phyloP scores from a whole-genome alignment of 2,888 invertebrate species.

The Argyresthia goedartella region DNA sequence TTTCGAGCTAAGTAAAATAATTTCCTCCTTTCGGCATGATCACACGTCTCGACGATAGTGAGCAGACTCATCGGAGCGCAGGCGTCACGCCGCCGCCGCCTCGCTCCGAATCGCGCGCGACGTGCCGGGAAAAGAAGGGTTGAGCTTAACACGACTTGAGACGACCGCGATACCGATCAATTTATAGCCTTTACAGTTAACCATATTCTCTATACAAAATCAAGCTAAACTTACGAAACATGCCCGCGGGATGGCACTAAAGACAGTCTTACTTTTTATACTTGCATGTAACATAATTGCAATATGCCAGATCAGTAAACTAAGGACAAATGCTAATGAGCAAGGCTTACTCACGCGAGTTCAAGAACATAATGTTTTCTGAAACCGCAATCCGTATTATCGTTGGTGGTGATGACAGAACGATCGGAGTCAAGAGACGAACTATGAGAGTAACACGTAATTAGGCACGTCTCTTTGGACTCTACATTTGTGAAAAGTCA shows the following conservation, averaged over 20 bases:
- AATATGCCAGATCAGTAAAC: not conserved
- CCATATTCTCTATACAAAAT: slow-evolving; percentile 10
- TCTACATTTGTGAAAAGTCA: not conserved
- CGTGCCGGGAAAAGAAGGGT: slow-evolving; percentile 45
- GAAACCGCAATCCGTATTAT: slow-evolving; percentile 14
- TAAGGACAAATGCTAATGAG: not conserved
- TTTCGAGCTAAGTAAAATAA: slow-evolving; percentile 8
- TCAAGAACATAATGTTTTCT: slow-evolving; percentile 1
- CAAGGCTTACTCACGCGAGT: not conserved
- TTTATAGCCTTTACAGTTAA: slow-evolving; percentile 33
- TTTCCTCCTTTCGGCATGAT: slow-evolving; percentile 28
- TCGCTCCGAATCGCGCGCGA: not conserved
- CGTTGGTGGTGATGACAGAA: slow-evolving; percentile 14
- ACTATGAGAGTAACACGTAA: slow-evolving; percentile 17
- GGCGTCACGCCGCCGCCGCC: slow-evolving; percentile 15
- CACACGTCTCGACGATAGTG: slow-evolving; percentile 28
- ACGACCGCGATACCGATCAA: slow-evolving; percentile 29
- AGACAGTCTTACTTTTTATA: not conserved
- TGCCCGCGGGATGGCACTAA: not conserved
- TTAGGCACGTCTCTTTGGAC: slow-evolving; percentile 16
- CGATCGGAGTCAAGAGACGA: slow-evolving; percentile 13
- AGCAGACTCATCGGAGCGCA: slow-evolving; percentile 20
- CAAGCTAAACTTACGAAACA: not conserved
- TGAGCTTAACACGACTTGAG: slow-evolving; percentile 30
- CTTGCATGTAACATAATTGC: not conserved